Percentiles rank a stretch among this genome's conserved stretches.
phyloP scores from a whole-genome alignment of 2,113 vertebrate species.

The Prietella phreatophila region DNA sequence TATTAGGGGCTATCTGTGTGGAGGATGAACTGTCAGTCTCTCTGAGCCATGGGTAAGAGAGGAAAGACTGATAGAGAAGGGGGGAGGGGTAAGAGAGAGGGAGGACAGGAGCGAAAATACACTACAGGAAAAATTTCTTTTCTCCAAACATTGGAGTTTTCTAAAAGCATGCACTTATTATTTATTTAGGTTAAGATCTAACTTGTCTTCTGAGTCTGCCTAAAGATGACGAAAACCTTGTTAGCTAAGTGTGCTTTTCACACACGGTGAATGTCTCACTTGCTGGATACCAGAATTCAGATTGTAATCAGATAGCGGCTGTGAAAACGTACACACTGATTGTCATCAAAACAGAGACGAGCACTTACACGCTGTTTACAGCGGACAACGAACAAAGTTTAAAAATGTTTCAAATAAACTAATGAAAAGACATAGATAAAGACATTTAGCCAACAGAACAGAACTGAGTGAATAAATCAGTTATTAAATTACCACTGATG shows the following conservation, averaged over 20 bases:
- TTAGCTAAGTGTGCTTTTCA: neutral
- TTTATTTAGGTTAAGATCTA: neutral
- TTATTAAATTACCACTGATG: neutral
- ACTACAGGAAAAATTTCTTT: neutral
- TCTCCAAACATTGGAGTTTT: conserved; percentile 1
- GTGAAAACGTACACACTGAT: neutral
- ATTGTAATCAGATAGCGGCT: neutral
- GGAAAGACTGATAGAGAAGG: neutral
- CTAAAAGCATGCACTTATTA: conserved; percentile 13
- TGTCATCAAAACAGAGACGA: neutral
- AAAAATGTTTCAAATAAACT: neutral
- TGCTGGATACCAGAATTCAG: neutral
- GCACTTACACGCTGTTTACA: neutral
- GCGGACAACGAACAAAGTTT: neutral
- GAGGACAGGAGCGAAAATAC: neutral
- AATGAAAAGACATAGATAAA: neutral
- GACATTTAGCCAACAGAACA: neutral
- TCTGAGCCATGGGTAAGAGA: conserved; percentile 20
- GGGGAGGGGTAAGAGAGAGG: neutral
- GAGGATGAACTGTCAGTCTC: conserved; percentile 48
- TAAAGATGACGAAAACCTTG: neutral
- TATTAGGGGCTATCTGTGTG: conserved; percentile 62
- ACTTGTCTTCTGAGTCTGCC: neutral
- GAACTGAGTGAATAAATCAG: neutral
- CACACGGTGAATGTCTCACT: neutral